phyloP scores from a whole-genome alignment of 35 echinoderm and acorn worm genomes.

The Heliocidaris erythrogramma region DNA sequence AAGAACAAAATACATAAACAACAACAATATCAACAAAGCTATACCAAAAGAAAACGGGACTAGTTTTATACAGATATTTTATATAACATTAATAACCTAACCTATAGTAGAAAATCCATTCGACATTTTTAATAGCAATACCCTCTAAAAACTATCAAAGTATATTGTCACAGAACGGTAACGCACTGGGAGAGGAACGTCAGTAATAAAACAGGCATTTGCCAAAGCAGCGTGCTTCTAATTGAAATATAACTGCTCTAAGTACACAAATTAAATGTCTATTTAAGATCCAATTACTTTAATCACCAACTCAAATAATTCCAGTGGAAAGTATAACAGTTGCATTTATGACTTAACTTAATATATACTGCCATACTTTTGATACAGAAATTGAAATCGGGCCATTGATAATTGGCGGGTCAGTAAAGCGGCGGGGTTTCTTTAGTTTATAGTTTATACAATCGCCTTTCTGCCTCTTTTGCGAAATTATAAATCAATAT shows the following conservation, averaged over 20 bases:
- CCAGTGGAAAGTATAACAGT: background rate
- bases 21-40: too few species aligned
- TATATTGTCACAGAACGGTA: background rate
- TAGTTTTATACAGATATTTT: too few species aligned
- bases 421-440: background rate
- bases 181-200: background rate
- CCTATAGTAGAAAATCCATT: too few species aligned
- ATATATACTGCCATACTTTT: background rate
- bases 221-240: background rate
- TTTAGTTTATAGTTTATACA: background rate
- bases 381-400: background rate
- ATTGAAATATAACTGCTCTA: background rate
- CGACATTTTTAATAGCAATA: too few species aligned
- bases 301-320: slow-evolving; percentile 3
- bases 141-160: background rate
- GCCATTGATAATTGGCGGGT: background rate
- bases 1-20: too few species aligned
- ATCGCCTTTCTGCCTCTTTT: too few species aligned
- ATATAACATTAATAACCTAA: too few species aligned
- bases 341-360: background rate
- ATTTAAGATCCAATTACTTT: background rate
- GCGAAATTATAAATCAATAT: too few species aligned
- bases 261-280: background rate
- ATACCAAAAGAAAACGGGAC: too few species aligned
- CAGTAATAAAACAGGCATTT: background rate